phyloP scores from a whole-genome alignment of 2,888 invertebrate species.

The Patella pellucida region DNA sequence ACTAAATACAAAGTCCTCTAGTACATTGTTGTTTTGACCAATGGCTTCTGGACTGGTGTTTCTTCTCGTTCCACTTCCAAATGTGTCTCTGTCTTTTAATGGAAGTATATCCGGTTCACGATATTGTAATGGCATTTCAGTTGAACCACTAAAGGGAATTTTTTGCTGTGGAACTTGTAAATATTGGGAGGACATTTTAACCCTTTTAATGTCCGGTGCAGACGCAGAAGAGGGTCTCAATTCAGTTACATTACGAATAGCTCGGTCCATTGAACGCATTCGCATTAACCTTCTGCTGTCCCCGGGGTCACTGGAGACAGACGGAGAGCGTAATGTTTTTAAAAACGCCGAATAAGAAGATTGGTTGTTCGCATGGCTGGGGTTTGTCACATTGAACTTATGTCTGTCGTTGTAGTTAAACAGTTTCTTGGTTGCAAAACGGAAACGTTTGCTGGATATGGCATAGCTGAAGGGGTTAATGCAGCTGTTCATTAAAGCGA shows the following conservation, averaged over 20 bases:
- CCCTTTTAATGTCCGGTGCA: not conserved
- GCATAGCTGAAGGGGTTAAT: conserved; percentile 44
- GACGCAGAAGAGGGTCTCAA: not conserved
- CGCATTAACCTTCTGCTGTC: conserved; percentile 16
- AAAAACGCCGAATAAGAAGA: conserved; percentile 27
- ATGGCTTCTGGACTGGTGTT: not conserved
- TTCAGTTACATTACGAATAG: not conserved
- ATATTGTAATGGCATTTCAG: not conserved
- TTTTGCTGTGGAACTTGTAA: not conserved
- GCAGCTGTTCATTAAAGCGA: conserved; percentile 29
- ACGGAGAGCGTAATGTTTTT: conserved; percentile 22
- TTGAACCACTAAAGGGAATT: not conserved
- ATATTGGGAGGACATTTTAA: not conserved
- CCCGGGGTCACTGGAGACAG: conserved; percentile 12
- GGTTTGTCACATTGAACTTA: not conserved
- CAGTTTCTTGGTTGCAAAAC: conserved; percentile 24
- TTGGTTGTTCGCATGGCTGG: conserved; percentile 9
- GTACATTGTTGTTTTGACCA: not conserved
- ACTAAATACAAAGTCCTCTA: conserved; percentile 24
- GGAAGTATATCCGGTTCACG: not conserved
- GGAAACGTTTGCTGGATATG: conserved; percentile 39
- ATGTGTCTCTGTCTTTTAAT: not conserved
- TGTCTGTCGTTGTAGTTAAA: conserved; percentile 8
- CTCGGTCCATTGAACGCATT: not conserved
- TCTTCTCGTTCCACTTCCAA: not conserved